phyloP scores from a whole-genome alignment of 2,888 invertebrate genomes.

The Alentia gelatinosa region DNA sequence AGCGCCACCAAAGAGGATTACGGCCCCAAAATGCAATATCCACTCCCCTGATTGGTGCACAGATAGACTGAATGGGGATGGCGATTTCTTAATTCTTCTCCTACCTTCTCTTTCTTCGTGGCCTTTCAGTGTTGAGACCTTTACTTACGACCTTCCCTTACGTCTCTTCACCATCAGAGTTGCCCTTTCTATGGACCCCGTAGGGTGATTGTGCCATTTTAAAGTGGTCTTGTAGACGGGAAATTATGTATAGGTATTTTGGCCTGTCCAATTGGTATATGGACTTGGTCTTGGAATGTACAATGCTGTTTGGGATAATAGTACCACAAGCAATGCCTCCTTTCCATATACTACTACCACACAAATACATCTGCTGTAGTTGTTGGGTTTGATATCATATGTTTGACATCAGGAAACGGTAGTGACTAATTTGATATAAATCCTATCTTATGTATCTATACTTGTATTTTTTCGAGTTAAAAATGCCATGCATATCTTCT shows the following conservation, averaged over 20 bases:
- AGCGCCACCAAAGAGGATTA: slow-evolving; percentile 14
- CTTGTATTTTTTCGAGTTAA: too few species aligned
- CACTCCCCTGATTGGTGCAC: not conserved
- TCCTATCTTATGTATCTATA: too few species aligned
- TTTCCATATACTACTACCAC: not conserved
- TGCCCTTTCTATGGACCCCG: not conserved
- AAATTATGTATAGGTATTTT: not conserved
- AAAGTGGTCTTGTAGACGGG: not conserved
- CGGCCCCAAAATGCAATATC: not conserved
- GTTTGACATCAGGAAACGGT: too few species aligned
- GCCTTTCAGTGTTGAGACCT: not conserved
- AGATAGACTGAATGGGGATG: not conserved
- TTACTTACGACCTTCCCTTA: not conserved
- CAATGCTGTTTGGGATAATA: not conserved
- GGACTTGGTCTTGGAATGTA: not conserved
- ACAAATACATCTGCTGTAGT: not conserved
- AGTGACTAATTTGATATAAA: too few species aligned
- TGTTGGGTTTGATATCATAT: too few species aligned
- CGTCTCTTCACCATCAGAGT: not conserved
- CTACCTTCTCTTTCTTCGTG: not conserved
- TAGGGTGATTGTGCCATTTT: not conserved
- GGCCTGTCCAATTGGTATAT: not conserved
- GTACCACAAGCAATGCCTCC: not conserved
- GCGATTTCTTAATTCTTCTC: not conserved
- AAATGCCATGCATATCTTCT: too few species aligned